Conservation (phyloP, 2,113 vertebrate species). For the Typhlomys cinereus region DNA sequence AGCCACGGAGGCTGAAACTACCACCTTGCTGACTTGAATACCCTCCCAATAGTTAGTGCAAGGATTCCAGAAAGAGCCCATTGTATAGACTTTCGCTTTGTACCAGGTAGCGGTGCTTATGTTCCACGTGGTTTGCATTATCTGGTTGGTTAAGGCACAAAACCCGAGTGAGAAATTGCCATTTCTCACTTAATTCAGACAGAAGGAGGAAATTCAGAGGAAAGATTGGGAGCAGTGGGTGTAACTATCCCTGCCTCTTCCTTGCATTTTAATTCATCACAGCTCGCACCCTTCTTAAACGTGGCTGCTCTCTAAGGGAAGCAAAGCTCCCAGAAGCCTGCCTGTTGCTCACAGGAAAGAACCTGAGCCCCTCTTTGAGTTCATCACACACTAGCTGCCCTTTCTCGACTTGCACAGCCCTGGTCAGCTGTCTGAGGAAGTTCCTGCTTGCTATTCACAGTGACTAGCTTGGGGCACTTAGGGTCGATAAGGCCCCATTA, state of each 20-base stretch:
- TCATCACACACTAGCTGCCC: no score
- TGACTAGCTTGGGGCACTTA: background rate
- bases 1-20: background rate
- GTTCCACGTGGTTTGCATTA: no score
- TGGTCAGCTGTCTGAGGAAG: background rate
- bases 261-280: background rate
- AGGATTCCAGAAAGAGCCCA: no score
- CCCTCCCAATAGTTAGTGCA: no score
- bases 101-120: no score
- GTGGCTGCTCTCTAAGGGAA: background rate
- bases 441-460: constrained; percentile 1
- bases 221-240: background rate
- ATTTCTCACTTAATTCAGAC: background rate
- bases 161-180: background rate
- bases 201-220: background rate
- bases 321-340: background rate
- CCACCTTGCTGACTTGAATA: background rate
- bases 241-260: background rate
- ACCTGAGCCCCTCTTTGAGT: background rate
- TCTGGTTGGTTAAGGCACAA: background rate
- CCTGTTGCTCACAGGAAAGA: background rate
- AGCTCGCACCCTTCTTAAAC: constrained; percentile 4
- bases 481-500: constrained; percentile 8
- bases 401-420: background rate
- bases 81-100: no score